Evolutionary conservation across 2,797 vertebrate genomes (phyloP), one percentile per base, ranked within the genome.

Genomic region (Oreonectes daqikongensis): DNA sequence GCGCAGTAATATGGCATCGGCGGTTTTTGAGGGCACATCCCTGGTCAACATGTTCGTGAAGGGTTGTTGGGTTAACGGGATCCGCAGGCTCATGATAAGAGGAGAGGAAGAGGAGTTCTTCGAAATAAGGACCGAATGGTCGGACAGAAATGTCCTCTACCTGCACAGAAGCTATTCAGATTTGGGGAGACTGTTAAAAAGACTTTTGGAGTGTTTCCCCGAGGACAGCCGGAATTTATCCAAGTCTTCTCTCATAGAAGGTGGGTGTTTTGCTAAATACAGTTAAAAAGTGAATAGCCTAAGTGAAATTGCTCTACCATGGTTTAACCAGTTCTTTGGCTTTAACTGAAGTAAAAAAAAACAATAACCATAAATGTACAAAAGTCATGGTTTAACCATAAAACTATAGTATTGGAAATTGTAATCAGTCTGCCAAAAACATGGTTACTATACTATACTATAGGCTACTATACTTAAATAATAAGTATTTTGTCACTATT

Each of bases 31-130:
- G 82, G 97, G 97, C 86, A 98, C 96, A 60, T 99, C 96, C 77
- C 93, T 98, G 88, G 96, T 96, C 89, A 99, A 99, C 91, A 99
- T 99, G 96, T 99, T 94, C 84, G 96, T 99, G 81, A 94, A 95
- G 85, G 96, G 95, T 89, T 98, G 96, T 90, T 99, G 97, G 97
- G 96, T 99, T 76, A 99, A 99, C 92, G 97, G 97, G 42, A 91
- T 97, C 89, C 93, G 97, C 79, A 88, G 95, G 59, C 95, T 99
- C 74, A 92, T 98, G 85, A 94, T 99, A 88, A 95, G 92, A 65
- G 96, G 95, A 1, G 95, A 96, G 88, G 96, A 99, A 88, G 96
- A 98, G 91, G 95, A 99, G 82, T 98, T 98, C 69, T 98, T 95
- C 88, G 96, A 99, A 93, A 96, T 98, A 86, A 86, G 97, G 87